phyloP scores from a whole-genome alignment of 2,888 invertebrate species.

The Dromius quadrimaculatus region DNA sequence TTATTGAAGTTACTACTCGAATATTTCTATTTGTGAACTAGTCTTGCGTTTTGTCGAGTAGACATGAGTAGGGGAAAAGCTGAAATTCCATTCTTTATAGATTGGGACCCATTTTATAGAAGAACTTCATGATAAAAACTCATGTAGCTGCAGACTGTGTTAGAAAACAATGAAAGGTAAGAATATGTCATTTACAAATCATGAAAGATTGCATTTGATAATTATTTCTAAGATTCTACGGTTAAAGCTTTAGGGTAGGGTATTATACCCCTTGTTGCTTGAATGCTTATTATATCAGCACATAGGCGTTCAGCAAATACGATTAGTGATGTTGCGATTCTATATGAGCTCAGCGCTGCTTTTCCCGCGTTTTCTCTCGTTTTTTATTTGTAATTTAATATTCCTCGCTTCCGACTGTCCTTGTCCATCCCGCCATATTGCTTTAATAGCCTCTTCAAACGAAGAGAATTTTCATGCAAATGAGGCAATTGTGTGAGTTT shows the following conservation, averaged over 20 bases:
- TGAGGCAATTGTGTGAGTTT: slow-evolving; percentile 52
- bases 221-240: neutral
- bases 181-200: slow-evolving; percentile 10
- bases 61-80: too few relatives aligned
- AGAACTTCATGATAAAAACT: too few relatives aligned
- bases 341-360: slow-evolving; percentile 20
- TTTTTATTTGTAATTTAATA: slow-evolving; percentile 33
- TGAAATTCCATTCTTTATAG: too few relatives aligned
- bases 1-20: too few relatives aligned
- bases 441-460: slow-evolving; percentile 52
- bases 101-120: too few relatives aligned
- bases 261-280: neutral
- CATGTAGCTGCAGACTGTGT: neutral
- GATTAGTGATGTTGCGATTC: slow-evolving; percentile 33
- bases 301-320: slow-evolving; percentile 47
- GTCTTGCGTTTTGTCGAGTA: too few relatives aligned
- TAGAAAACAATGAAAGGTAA: neutral
- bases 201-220: neutral
- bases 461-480: slow-evolving; percentile 52
- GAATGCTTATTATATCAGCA: slow-evolving; percentile 45
- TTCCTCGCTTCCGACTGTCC: slow-evolving; percentile 9
- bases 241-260: neutral
- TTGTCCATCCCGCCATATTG: slow-evolving; percentile 38
- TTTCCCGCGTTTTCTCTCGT: neutral
- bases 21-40: too few relatives aligned